These are phyloP conservation scores for Pangasius macronema DNA, from an alignment of 2,797 vertebrate species.

Conservation along the genomic window DNA sequence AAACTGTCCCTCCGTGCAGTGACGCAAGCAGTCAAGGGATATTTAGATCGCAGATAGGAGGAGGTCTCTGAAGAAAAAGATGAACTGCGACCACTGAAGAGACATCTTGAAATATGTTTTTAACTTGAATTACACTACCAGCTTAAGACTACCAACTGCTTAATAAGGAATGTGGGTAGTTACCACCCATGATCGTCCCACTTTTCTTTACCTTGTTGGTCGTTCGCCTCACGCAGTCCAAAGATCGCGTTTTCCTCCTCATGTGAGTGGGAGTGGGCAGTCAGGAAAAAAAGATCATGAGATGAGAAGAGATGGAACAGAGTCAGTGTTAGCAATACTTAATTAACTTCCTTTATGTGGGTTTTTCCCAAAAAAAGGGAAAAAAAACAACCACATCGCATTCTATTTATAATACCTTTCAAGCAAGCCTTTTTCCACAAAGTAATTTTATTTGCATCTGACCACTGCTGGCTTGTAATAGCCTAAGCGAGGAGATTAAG, in stretches of 20 bases:
- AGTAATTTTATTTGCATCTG: background rate
- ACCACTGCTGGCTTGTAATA: background rate
- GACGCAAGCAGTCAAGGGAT: background rate
- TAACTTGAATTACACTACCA: background rate
- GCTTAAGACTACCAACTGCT: background rate
- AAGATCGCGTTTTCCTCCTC: background rate
- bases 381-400: background rate
- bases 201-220: no score
- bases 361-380: background rate
- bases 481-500: background rate
- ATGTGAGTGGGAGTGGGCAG: background rate
- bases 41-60: background rate
- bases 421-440: background rate
- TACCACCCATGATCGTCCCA: no score
- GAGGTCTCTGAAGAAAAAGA: background rate
- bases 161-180: no score
- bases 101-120: background rate
- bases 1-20: background rate
- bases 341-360: background rate
- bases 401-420: conserved; percentile 1
- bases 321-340: background rate
- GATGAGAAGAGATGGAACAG: background rate
- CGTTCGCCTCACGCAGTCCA: no score
- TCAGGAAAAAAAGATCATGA: background rate
- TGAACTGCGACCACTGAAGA: background rate